These are phyloP conservation scores for Hypocryptadius cinnamomeus DNA, from an alignment of 2,113 vertebrate genomes.

Conservation along the genomic window DNA sequence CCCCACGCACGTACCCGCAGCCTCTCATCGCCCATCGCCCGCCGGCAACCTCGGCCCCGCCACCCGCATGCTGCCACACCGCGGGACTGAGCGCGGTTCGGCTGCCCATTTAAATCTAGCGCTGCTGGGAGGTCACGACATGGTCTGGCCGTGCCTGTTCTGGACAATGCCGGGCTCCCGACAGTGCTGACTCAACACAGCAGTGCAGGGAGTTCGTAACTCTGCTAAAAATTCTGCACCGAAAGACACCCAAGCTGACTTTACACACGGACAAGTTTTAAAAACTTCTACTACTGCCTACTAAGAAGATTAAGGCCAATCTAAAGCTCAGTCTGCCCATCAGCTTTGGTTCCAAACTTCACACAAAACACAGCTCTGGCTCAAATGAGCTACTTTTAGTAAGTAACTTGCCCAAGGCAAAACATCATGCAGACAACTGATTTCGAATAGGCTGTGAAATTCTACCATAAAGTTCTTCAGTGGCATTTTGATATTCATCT, in stretches of 20 bases:
- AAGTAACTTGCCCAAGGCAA: neutral
- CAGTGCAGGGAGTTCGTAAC: fast-evolving
- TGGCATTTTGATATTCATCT: neutral
- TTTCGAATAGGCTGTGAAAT: neutral
- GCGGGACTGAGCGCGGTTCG: too few species aligned
- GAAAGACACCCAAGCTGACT: neutral
- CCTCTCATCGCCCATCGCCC: neutral
- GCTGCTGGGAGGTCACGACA: fast-evolving
- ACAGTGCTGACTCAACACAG: neutral
- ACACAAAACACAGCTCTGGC: neutral
- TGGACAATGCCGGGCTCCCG: neutral
- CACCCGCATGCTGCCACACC: neutral
- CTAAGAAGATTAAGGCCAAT: neutral
- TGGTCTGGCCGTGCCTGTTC: fast-evolving
- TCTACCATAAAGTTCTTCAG: neutral
- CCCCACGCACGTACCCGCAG: fast-evolving
- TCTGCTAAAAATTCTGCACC: neutral
- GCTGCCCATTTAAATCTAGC: neutral
- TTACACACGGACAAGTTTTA: neutral
- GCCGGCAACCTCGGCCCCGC: neutral
- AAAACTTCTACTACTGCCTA: neutral
- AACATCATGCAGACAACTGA: neutral
- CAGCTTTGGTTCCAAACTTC: neutral
- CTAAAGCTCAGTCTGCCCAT: neutral
- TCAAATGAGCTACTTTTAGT: neutral